These are phyloP conservation scores for Galerucella nymphaeae DNA, from an alignment of 2,888 invertebrate genomes.

Conservation along the genomic window DNA sequence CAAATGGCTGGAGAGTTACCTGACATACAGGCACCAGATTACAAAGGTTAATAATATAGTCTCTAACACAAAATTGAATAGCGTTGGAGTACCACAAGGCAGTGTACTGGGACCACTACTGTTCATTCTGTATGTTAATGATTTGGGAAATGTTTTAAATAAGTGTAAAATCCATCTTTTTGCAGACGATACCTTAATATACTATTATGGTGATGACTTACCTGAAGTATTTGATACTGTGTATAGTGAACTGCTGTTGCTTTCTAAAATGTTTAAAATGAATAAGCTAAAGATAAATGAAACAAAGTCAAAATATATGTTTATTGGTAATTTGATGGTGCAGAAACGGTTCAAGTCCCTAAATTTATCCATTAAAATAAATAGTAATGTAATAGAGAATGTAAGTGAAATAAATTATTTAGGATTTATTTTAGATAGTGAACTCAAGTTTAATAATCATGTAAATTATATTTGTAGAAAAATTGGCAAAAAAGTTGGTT, in stretches of 20 bases:
- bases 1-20: conserved; percentile 2
- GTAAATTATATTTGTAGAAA: conserved; percentile 5
- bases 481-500: conserved; percentile 7
- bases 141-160: conserved; percentile 1
- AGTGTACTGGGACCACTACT: conserved; percentile 16
- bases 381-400: neutral
- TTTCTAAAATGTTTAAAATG: neutral
- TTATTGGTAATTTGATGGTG: conserved; percentile 1
- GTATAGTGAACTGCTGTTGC: neutral
- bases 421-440: neutral
- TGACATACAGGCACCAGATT: neutral
- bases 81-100: conserved; percentile 13
- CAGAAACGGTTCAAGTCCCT: neutral
- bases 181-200: conserved; percentile 7
- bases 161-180: conserved; percentile 15
- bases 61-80: neutral
- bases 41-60: conserved; percentile 10
- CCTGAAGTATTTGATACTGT: neutral
- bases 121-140: conserved; percentile 13
- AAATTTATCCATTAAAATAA: conserved; percentile 3
- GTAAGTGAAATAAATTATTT: conserved; percentile 12
- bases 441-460: conserved; percentile 9
- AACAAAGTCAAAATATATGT: conserved; percentile 3
- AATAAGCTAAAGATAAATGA: conserved; percentile 7
- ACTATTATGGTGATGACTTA: conserved; percentile 9